These are phyloP conservation scores for Philopedon plagiatum DNA, from an alignment of 2,888 invertebrate species.

Conservation along the genomic window DNA sequence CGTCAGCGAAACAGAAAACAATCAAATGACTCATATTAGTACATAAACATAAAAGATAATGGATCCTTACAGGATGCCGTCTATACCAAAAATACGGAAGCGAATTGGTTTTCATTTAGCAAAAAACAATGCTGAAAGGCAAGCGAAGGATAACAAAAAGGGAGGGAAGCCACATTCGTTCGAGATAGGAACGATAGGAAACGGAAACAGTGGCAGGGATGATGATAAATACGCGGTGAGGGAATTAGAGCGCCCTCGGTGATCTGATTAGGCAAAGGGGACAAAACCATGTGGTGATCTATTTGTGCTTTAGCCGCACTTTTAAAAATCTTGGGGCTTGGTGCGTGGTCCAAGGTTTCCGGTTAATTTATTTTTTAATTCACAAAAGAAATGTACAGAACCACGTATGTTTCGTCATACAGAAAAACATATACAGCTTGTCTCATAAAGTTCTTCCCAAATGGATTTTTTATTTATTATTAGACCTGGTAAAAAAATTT, in stretches of 20 bases:
- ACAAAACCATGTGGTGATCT: slow-evolving; percentile 12
- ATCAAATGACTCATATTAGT: slow-evolving; percentile 23
- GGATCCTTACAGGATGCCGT: slow-evolving; percentile 18
- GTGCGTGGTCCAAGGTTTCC: too few species aligned
- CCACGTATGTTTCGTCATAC: too few species aligned
- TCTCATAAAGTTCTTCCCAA: too few species aligned
- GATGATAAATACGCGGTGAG: slow-evolving; percentile 31
- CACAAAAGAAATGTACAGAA: too few species aligned
- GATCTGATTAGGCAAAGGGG: slow-evolving; percentile 22
- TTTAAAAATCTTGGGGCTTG: background rate
- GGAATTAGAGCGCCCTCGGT: slow-evolving; percentile 27
- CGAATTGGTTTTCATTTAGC: slow-evolving; percentile 33
- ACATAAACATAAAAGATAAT: slow-evolving; percentile 32
- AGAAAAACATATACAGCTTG: too few species aligned
- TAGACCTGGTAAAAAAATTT: too few species aligned
- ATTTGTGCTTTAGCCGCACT: slow-evolving; percentile 4
- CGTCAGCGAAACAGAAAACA: slow-evolving; percentile 24
- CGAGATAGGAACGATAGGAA: slow-evolving; percentile 18
- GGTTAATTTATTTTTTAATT: too few species aligned
- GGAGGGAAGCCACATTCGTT: slow-evolving; percentile 9
- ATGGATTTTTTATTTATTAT: too few species aligned
- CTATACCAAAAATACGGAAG: slow-evolving; percentile 17
- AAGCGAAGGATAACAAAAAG: slow-evolving; percentile 22
- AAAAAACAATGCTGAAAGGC: slow-evolving; percentile 33
- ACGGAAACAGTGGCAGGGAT: slow-evolving; percentile 31